Conservation (phyloP, 92 coral and sea anemone species). For the Paramuricea clavata region DNA sequence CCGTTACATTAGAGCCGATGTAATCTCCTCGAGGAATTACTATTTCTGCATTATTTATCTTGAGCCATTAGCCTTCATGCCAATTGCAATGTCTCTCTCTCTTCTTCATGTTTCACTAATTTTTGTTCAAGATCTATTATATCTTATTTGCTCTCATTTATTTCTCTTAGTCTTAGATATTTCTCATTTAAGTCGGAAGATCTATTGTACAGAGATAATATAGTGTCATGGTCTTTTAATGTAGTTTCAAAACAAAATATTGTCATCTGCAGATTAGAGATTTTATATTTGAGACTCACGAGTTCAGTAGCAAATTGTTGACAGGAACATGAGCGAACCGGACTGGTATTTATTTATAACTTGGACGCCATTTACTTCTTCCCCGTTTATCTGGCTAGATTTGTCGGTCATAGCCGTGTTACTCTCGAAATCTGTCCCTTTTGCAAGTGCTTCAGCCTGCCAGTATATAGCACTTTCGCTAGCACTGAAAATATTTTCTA, state of each 20-base stretch:
- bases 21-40: background rate
- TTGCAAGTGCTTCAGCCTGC: no score
- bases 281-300: background rate
- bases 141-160: background rate
- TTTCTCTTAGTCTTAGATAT: background rate
- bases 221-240: background rate
- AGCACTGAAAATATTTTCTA: no score
- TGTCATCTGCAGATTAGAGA: background rate
- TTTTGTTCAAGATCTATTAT: background rate
- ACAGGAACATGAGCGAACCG: background rate
- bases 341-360: background rate
- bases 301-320: background rate
- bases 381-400: background rate
- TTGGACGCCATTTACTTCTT: background rate
- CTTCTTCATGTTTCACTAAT: background rate
- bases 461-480: no score
- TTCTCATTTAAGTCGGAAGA: background rate
- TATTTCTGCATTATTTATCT: background rate
- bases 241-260: background rate
- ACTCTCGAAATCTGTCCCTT: no score
- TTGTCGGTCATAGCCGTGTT: background rate
- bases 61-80: background rate
- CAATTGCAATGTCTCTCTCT: background rate
- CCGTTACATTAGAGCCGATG: background rate
- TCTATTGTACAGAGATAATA: background rate